Evolutionary conservation across 2,888 invertebrate genomes (phyloP), one percentile per base, ranked within the genome.

Genomic region (Oscheius sp.): DNA sequence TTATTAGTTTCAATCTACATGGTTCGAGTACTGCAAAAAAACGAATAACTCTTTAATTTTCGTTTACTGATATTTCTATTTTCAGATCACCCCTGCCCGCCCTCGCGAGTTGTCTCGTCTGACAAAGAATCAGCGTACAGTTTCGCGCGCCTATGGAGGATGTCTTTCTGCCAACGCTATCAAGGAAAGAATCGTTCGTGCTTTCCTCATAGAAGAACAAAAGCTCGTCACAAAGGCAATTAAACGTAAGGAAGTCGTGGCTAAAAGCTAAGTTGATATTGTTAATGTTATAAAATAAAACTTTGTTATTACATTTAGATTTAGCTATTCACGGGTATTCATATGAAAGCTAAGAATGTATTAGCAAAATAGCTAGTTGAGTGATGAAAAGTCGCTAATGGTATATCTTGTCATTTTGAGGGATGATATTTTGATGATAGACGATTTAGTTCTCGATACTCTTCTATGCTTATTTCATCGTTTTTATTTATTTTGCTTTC

Each of bases 171-270:
- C 82, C 67, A 76, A 77, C 57, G 85, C 85, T 69, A 85, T 85
- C 57, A 77, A 74, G 73, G 82, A 85, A 71, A 78, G 97, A 89
- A 98, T 98, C 86, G 92, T 97, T 82, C 91, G 98, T 86, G 97
- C 98, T 86, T 98, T 98, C 90, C 91, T 98, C 67, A 94, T 98
- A 86, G 98, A 98, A 89, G 98, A 98, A 90, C 97, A 98, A 89
- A 98, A 97, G 90, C 95, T 97, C 86, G 93, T 93, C 68, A 93
- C 94, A 67, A 94, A 95, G 88, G 94, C 96, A 76, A 90, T 96
- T 88, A 94, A 94, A 76, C 94, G 95, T 65, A 81, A 80, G 76
- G 77, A 68, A 64, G 71, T 24, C 9, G 33, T 67, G 30, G 28
- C 59, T 22, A 67, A 67, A 14, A 72, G 57, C 65, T 76, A 78